Evolutionary conservation across 2,888 invertebrate species (phyloP).

Genomic region (Petrolisthes manimaculis): DNA sequence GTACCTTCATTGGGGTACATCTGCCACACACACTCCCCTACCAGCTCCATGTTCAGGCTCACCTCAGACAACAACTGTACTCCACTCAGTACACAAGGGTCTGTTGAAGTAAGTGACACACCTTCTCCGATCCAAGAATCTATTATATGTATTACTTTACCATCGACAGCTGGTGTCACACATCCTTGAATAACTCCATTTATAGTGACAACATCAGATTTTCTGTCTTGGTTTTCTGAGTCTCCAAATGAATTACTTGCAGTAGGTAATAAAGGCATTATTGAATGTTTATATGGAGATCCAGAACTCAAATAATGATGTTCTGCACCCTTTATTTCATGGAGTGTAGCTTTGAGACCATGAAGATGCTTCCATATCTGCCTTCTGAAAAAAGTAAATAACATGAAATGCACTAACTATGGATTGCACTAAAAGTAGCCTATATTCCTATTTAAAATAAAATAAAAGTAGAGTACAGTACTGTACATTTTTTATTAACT

Average conservation of each 20-base stretch:
- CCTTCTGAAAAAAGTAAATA: slow-evolving; percentile 22
- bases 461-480: not conserved
- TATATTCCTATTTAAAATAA: not conserved
- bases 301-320: slow-evolving; percentile 35
- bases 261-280: slow-evolving; percentile 30
- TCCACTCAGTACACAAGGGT: slow-evolving; percentile 21
- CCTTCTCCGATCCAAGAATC: slow-evolving; percentile 43
- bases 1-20: not conserved
- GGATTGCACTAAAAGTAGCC: not conserved
- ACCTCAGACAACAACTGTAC: not conserved
- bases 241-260: not conserved
- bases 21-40: slow-evolving; percentile 45
- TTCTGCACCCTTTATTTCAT: slow-evolving; percentile 19
- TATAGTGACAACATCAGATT: slow-evolving; percentile 5
- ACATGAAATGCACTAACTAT: not conserved
- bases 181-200: slow-evolving; percentile 27
- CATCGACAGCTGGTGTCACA: not conserved
- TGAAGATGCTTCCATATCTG: slow-evolving; percentile 57
- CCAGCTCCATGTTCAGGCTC: not conserved
- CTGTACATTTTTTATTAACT: not conserved
- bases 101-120: slow-evolving; percentile 13
- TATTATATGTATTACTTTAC: slow-evolving; percentile 16
- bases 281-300: slow-evolving; percentile 27
- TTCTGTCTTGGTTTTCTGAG: not conserved
- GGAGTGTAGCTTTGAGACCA: slow-evolving; percentile 23